Percentiles rank a stretch among this genome's conserved stretches.
These are phyloP conservation scores for Phenacoccus solenopsis DNA, from an alignment of 1,140 invertebrate genomes.

Conservation along the genomic window DNA sequence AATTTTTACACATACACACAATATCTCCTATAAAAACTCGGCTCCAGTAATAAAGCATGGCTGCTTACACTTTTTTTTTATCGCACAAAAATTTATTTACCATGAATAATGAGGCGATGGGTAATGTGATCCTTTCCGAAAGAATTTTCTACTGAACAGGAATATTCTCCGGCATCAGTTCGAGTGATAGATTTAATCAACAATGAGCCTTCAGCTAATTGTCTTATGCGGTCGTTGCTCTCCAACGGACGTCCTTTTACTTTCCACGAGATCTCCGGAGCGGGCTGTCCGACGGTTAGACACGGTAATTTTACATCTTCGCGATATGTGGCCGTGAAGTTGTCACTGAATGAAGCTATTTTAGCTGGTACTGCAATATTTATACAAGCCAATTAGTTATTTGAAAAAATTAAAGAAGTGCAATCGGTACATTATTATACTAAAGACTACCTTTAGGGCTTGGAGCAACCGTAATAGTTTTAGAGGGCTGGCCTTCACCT, in stretches of 20 bases:
- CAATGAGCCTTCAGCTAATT: slow-evolving; percentile 77
- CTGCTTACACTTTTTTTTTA: too few species aligned
- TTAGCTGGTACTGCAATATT: slow-evolving; percentile 68
- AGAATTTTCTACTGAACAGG: slow-evolving; percentile 82
- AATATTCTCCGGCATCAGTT: slow-evolving; percentile 79
- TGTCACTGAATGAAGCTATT: slow-evolving; percentile 83
- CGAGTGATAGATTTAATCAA: slow-evolving; percentile 77
- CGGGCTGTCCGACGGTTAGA: slow-evolving; percentile 75
- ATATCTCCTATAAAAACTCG: too few species aligned
- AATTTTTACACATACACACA: too few species aligned
- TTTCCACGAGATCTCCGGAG: slow-evolving; percentile 80
- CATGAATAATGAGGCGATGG: slow-evolving; percentile 73
- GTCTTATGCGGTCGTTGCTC: slow-evolving; percentile 60
- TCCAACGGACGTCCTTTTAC: slow-evolving; percentile 50
- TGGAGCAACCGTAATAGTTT: slow-evolving; percentile 67
- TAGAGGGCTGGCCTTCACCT: slow-evolving; percentile 79
- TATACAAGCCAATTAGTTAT: not conserved
- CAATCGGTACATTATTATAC: too few species aligned
- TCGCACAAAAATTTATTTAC: too few species aligned
- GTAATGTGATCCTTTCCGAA: slow-evolving; percentile 85
- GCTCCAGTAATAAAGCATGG: too few species aligned
- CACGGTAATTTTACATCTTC: slow-evolving; percentile 84
- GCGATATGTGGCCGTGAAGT: slow-evolving; percentile 76
- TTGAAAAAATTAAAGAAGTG: not conserved
- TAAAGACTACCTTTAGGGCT: slow-evolving; percentile 57